phyloP scores from a whole-genome alignment of 2,797 vertebrate genomes.

The Scarus forsteni region DNA sequence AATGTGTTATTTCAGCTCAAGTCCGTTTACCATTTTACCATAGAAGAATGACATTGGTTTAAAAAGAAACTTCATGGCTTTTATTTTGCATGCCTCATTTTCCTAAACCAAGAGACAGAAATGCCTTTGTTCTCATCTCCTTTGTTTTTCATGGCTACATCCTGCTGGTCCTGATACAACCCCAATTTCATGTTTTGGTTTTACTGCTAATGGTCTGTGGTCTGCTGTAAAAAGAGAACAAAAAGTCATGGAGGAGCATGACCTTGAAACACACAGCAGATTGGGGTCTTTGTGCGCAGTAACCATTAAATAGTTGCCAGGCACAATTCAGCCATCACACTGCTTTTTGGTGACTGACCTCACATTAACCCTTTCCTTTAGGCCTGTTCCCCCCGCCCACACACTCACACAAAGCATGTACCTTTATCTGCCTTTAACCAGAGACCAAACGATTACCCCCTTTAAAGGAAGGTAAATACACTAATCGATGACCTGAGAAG shows the following conservation, averaged over 20 bases:
- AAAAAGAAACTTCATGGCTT: too few species aligned
- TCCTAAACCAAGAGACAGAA: too few species aligned
- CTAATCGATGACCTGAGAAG: conserved; percentile 8
- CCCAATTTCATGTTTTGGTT: conserved; percentile 14
- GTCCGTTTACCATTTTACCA: too few species aligned
- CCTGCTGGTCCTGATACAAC: conserved; percentile 2
- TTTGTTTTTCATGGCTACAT: conserved; percentile 1
- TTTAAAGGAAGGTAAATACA: conserved; percentile 18
- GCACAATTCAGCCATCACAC: conserved; percentile 40
- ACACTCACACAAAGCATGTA: neutral
- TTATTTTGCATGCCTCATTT: too few species aligned
- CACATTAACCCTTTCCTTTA: neutral
- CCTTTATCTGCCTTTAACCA: conserved; percentile 21
- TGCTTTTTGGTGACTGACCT: conserved; percentile 6
- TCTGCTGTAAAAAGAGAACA: conserved; percentile 35
- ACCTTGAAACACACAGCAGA: conserved; percentile 52
- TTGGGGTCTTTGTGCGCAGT: conserved; percentile 59
- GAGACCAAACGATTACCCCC: neutral
- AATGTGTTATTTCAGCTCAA: too few species aligned
- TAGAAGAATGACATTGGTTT: too few species aligned
- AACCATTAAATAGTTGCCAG: conserved; percentile 42
- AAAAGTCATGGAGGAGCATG: conserved; percentile 23
- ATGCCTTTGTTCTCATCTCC: neutral
- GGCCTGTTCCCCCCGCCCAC: neutral
- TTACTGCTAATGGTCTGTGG: conserved; percentile 24